Base-by-base conservation (phyloP, 2,888 invertebrate species). In the Pimpla rufipes region DNA sequence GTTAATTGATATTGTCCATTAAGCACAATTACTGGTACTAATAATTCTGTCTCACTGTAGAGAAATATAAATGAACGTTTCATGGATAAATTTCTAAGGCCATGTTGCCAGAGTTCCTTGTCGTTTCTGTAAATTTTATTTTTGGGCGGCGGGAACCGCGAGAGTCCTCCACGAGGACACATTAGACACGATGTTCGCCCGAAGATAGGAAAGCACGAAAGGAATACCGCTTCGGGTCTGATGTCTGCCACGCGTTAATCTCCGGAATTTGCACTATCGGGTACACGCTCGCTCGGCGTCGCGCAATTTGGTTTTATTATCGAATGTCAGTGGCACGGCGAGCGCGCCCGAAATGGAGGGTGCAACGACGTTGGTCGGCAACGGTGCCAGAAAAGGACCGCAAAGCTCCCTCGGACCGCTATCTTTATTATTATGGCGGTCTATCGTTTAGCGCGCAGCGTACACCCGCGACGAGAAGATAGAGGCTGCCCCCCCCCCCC, bases 381-480 rank as follows among this genome's bases (percentile, higher is more conserved):
- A 71, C 68, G 59, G 47, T 75, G 76, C 83, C 47, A 71, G 73
- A 64, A 79, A 62, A 83, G 62, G 40, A 80, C 77, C 71, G 68
- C 83, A 67, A 79, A 83, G 73, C 76, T 82, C 52, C 35, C 52
- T 73, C 75, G 74, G 47, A 37, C 59, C 74, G 81, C 78, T 82
- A 86, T 87, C 87, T 85, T 88, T 86, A 85, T 88, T 85, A 88
- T 88, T 84, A 85, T 77, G 68, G 45, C 75, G 74, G 79, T 77
- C 80, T 77, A 80, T 82, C 85, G 81, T 84, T 82, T 77, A 79
- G 70, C 71, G 16, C 70, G 62, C 59, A 45, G 75, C 75, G 18
- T 64, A 47, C 47, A 76, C 59, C 45, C 57, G 62, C 66, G 52
- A 70, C 40, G 57, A 50, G 29, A 29, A 79, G 79, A 70, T 75